Evolutionary conservation across 1,140 invertebrate species (phyloP), one percentile per base, ranked within the genome.

Genomic region (Brachionus koreanus): DNA sequence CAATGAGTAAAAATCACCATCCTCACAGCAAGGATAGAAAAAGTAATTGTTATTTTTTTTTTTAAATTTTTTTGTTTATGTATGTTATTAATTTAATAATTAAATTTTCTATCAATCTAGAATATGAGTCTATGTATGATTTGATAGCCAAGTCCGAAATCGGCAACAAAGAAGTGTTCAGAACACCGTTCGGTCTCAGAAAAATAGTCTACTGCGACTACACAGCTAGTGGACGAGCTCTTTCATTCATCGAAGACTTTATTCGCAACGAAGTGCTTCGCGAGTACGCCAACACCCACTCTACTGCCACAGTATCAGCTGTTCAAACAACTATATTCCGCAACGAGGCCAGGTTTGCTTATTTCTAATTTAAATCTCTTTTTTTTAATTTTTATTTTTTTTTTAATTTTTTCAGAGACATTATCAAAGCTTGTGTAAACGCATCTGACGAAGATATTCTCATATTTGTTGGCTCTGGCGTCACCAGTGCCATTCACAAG

Each of bases 191-290:
- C 42, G 76, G 76, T 10, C 9, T 42, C 2, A 79, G 76, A 43
- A 74, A 74, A 77, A 35, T 77, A 61, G 46, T 85, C n/a, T 87
- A 87, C 79, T 77, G 85, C 57, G 87, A 87, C 81, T 87, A 86
- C 76, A 85, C 84, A 16, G 87, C 87, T 7, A 86, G 86, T 42
- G 87, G 87, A 82, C 85, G 84, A 85, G 92, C 93, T 0, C 86
- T 97, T 49, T 91, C 92, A 61, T 96, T 94, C 88, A 92, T 97
- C 76, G 95, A 97, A 87, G 93, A 95, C 84, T 96, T 94, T 86
- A 92, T 97, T 33, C 85, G 90, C 19, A 90, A 92, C 83, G 91
- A 95, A 86, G 94, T 96, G 1, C 88, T 96, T 49, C 93, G 94
- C 5, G 92, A 91, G 69, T 94, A 95, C 86, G 94, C 93, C 29